These are phyloP conservation scores for Agonopterix heracliana DNA, from an alignment of 2,888 invertebrate genomes.

Conservation along the genomic window DNA sequence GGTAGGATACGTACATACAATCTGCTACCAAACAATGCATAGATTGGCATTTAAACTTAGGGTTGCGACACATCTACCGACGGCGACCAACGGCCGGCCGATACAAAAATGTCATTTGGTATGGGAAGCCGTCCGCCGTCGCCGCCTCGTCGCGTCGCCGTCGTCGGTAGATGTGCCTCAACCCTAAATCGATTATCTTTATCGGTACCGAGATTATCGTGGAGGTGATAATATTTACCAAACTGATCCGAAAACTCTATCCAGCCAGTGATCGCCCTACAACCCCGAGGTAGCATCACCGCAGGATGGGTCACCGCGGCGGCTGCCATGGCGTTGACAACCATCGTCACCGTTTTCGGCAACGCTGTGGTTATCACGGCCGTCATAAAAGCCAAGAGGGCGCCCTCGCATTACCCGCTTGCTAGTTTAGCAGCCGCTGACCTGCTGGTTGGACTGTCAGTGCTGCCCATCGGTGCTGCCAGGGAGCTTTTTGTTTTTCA, in stretches of 20 bases:
- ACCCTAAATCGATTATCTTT: too few relatives aligned
- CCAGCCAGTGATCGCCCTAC: constrained; percentile 20
- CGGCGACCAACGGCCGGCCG: too few relatives aligned
- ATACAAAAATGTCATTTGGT: too few relatives aligned
- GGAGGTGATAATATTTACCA: background rate
- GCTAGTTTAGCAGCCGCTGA: constrained; percentile 81
- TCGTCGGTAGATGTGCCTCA: too few relatives aligned
- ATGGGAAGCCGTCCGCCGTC: too few relatives aligned
- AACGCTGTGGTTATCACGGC: constrained; percentile 51
- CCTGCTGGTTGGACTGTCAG: constrained; percentile 74
- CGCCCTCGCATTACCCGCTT: constrained; percentile 81
- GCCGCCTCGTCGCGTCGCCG: too few relatives aligned
- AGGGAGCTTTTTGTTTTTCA: constrained; percentile 74
- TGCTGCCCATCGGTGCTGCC: constrained; percentile 74
- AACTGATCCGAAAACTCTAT: background rate
- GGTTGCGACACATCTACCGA: too few relatives aligned
- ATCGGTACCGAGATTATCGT: too few relatives aligned
- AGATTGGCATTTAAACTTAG: too few relatives aligned
- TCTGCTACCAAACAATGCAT: too few relatives aligned
- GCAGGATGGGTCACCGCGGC: constrained; percentile 35
- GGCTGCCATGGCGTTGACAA: constrained; percentile 34
- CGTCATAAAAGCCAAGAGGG: constrained; percentile 36
- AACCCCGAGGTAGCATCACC: constrained; percentile 35
- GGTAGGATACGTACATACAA: too few relatives aligned
- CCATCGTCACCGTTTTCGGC: constrained; percentile 38